phyloP scores from a whole-genome alignment of 2,113 vertebrate species.

The Mohoua ochrocephala region DNA sequence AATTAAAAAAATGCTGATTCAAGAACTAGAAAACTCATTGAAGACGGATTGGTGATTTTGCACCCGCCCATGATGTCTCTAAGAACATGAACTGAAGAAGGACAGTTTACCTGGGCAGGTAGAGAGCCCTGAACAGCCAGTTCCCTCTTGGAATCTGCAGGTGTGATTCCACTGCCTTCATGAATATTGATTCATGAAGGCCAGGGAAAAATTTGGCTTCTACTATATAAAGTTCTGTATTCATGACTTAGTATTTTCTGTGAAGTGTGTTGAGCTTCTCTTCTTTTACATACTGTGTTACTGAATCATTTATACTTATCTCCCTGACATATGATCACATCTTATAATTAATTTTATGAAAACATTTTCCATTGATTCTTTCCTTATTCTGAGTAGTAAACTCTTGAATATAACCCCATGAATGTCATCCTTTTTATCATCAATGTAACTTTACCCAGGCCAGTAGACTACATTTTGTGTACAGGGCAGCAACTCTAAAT shows the following conservation, averaged over 20 bases:
- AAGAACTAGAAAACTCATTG: neutral
- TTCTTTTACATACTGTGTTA: neutral
- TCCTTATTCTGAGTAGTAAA: slow-evolving; percentile 12
- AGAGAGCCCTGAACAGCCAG: fast-evolving
- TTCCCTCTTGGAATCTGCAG: neutral
- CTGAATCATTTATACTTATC: neutral
- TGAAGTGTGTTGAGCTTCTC: neutral
- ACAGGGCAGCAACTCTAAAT: neutral
- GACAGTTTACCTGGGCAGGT: neutral
- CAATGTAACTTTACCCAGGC: neutral
- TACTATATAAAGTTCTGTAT: neutral
- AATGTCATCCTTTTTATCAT: slow-evolving; percentile 29
- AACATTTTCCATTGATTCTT: slow-evolving; percentile 28
- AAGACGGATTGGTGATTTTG: neutral
- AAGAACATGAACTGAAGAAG: neutral
- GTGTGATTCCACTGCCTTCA: neutral
- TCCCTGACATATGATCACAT: neutral
- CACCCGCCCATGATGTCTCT: neutral
- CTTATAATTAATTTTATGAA: slow-evolving; percentile 31
- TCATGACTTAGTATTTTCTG: neutral
- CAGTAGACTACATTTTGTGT: neutral
- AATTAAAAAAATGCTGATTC: neutral
- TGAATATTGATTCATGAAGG: neutral
- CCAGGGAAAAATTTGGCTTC: neutral
- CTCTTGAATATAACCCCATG: neutral